Evolutionary conservation across 35 echinoderm and acorn worm species (phyloP).

Genomic region (Ophiothrix spiculata): DNA sequence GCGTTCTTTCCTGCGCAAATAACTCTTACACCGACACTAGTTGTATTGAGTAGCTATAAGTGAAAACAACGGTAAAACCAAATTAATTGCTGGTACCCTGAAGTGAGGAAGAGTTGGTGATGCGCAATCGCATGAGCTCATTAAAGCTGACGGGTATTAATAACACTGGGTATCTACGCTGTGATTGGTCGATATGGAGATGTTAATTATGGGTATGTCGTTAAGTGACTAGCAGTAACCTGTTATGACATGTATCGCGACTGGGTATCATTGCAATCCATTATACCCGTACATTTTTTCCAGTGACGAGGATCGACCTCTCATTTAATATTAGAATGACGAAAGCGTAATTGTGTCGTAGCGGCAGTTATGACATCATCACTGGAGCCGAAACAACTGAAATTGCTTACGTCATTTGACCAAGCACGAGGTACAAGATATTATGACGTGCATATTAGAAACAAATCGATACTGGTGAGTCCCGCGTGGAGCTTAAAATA

Average conservation of each 20-base stretch:
- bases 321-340: conserved; percentile 13
- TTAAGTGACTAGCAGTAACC: background rate
- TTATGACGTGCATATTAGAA: conserved; percentile 5
- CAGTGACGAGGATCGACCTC: background rate
- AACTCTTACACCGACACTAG: background rate
- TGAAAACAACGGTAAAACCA: background rate
- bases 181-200: background rate
- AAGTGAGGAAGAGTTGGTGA: background rate
- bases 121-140: background rate
- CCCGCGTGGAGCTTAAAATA: conserved; percentile 14
- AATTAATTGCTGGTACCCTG: background rate
- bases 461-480: background rate
- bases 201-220: background rate
- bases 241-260: conserved; percentile 2
- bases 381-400: background rate
- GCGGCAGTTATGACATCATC: conserved; percentile 2
- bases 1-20: background rate
- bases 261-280: background rate
- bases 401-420: background rate
- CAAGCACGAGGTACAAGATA: background rate
- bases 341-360: conserved; percentile 7
- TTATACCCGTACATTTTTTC: background rate
- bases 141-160: background rate
- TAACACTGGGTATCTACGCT: background rate
- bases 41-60: background rate